phyloP scores from a whole-genome alignment of 2,888 invertebrate genomes.

The Encarsia formosa region DNA sequence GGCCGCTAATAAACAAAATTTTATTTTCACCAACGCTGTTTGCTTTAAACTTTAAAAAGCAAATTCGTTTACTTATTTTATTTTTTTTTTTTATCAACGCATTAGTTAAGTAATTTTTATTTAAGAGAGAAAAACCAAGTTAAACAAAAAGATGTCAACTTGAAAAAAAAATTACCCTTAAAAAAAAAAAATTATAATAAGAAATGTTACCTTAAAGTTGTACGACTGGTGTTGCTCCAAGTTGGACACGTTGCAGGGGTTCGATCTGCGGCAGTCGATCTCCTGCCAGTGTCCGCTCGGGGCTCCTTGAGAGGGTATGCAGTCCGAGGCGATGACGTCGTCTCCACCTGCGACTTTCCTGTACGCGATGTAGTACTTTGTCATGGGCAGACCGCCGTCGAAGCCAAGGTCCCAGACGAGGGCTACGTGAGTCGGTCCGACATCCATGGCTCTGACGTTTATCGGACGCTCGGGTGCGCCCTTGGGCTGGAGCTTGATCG shows the following conservation, averaged over 20 bases:
- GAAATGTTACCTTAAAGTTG: slow-evolving; percentile 66
- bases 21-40: too few relatives aligned
- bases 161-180: too few relatives aligned
- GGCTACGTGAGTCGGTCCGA: slow-evolving; percentile 75
- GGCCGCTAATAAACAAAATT: too few relatives aligned
- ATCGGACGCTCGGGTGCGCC: slow-evolving; percentile 83
- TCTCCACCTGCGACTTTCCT: slow-evolving; percentile 64
- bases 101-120: too few relatives aligned
- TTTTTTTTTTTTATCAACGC: too few relatives aligned
- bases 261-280: slow-evolving; percentile 77
- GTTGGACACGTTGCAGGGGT: slow-evolving; percentile 83
- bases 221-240: slow-evolving; percentile 85
- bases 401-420: slow-evolving; percentile 86
- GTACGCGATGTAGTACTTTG: slow-evolving; percentile 83
- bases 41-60: too few relatives aligned
- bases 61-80: too few relatives aligned
- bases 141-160: too few relatives aligned
- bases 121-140: too few relatives aligned
- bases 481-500: slow-evolving; percentile 78
- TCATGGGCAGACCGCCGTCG: slow-evolving; percentile 81
- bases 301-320: slow-evolving; percentile 58
- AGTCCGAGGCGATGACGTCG: slow-evolving; percentile 61
- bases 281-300: slow-evolving; percentile 71
- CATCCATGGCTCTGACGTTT: slow-evolving; percentile 66
- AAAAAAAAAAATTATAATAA: too few relatives aligned